A percentile compares a stretch with the other conserved stretches of the same genome.
phyloP scores from a whole-genome alignment of 2,888 invertebrate genomes.

The Drosophila tripunctata region DNA sequence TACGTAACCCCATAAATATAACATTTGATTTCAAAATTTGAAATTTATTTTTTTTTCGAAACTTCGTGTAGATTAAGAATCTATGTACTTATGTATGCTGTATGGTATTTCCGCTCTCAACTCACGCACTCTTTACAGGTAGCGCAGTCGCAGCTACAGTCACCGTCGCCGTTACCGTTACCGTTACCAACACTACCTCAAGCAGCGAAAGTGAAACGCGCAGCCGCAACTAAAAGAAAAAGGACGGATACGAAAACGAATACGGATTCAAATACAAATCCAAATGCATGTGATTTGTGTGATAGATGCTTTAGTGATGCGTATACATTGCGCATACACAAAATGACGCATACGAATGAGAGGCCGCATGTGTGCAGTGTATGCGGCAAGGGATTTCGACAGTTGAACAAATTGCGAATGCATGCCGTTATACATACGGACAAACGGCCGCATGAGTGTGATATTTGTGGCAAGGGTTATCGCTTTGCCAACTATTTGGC shows the following conservation, averaged over 20 bases:
- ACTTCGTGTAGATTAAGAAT: too few relatives aligned
- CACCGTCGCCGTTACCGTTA: neutral
- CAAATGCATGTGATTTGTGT: slow-evolving; percentile 65
- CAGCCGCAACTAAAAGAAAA: neutral
- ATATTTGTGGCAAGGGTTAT: slow-evolving; percentile 77
- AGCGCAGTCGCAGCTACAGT: neutral
- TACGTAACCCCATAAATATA: too few relatives aligned
- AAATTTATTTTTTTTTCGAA: too few relatives aligned
- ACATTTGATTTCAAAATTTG: too few relatives aligned
- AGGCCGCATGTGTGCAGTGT: slow-evolving; percentile 71
- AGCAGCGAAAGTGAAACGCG: neutral
- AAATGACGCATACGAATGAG: slow-evolving; percentile 80
- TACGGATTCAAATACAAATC: too few relatives aligned
- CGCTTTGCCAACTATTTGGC: slow-evolving; percentile 77
- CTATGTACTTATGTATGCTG: too few relatives aligned
- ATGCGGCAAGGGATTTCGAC: slow-evolving; percentile 79
- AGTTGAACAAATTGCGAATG: slow-evolving; percentile 77
- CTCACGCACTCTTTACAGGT: neutral
- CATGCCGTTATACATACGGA: slow-evolving; percentile 77
- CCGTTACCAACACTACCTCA: neutral
- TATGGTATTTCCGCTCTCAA: too few relatives aligned
- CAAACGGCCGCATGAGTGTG: slow-evolving; percentile 69
- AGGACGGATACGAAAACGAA: neutral
- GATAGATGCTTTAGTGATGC: slow-evolving; percentile 66
- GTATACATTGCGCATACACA: slow-evolving; percentile 79